Base-by-base conservation (phyloP, 2,797 vertebrate genomes). In the Caiman crocodilus region DNA sequence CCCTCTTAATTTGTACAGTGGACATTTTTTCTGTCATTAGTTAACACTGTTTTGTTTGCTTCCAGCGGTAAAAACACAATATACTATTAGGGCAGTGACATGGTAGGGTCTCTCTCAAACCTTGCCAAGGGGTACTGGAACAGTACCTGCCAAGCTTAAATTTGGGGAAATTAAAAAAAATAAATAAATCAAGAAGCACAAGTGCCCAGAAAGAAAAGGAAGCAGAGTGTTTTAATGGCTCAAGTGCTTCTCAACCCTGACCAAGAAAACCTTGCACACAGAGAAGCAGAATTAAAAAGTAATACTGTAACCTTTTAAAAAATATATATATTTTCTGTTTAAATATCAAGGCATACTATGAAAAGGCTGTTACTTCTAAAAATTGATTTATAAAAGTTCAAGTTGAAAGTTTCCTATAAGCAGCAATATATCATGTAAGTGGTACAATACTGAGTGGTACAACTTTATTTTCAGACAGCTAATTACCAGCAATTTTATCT, bases 381-480 rank as follows among this genome's bases (percentile, higher is more conserved):
- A 83, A 17, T 4, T 7, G 2, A 81, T 76, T 89, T 93, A 89
- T 88, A 28, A 17, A 85, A 89, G 28, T 64, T 92, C 58, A 90
- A 0, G 30, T 82, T 58, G 25, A 80, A 93, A 59, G 6, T 35
- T 20, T 71, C 20, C 32, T 13, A 14, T 28, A 82, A 69, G 14
- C 5, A 82, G 58, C 26, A 61, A 14, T 35, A 78, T 57, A 88
- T 32, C 80, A 82, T 25, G 2, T 2, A 90, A 71, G 1, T 50
- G 42, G 42, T 50, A 50, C 42, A 50, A 50, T 50, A 50, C 42
- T 90, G 42, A n/a, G 64, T 89, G 32, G 74, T 74, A 83, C 50
- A 75, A 88, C 61, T 79, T 90, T 86, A 84, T 91, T 74, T 74
- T 58, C 60, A 71, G 56, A 85, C 55, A 7, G 56, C 79, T 90